Conservation (phyloP, 2,113 vertebrate species). For the Panthera leo region DNA sequence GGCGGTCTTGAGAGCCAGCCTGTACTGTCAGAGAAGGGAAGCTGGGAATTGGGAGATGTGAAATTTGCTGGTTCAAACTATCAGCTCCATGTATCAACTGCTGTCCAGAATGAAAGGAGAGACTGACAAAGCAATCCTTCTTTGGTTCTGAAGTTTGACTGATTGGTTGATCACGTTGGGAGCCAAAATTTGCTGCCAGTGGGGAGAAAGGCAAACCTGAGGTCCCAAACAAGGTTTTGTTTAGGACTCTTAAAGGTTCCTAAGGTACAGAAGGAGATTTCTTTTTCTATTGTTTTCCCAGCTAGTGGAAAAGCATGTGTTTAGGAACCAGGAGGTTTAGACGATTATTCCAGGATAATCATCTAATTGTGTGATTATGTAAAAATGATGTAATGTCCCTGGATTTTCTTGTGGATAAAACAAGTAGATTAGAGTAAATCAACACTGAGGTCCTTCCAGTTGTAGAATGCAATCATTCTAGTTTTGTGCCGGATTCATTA, state of each 20-base stretch:
- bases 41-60: conserved; percentile 1
- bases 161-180: conserved; percentile 39
- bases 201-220: neutral
- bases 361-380: neutral
- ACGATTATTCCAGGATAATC: conserved; percentile 4
- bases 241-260: neutral
- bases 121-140: conserved; percentile 53
- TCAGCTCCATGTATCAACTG: conserved; percentile 34
- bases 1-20: neutral
- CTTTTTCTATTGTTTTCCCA: conserved; percentile 21
- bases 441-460: neutral
- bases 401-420: conserved; percentile 32
- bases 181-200: conserved; percentile 51
- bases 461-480: conserved; percentile 21
- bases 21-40: neutral
- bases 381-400: neutral
- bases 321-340: neutral
- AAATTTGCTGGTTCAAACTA: conserved; percentile 58
- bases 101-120: conserved; percentile 25
- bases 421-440: conserved; percentile 15
- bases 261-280: neutral
- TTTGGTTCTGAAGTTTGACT: conserved; percentile 51
- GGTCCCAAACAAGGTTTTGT: conserved; percentile 6
- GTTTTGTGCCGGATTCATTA: neutral
- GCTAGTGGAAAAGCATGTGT: neutral